Conservation (phyloP, 2,797 vertebrate genomes). For the Urosaurus nigricauda region DNA sequence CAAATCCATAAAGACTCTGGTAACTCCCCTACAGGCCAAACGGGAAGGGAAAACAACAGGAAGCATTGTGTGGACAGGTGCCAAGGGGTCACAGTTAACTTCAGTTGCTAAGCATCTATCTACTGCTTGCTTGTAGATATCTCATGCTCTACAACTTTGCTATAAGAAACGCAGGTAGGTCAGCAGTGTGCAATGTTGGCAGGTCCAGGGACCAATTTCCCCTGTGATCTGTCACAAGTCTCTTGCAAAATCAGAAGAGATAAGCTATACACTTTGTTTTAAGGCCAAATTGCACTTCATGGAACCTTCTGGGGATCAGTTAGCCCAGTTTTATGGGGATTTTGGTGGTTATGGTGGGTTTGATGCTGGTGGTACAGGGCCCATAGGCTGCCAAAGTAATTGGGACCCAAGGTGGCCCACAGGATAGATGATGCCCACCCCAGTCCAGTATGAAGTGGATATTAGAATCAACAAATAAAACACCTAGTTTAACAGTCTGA, state of each 20-base stretch:
- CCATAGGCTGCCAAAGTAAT: no score
- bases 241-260: not conserved
- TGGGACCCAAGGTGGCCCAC: no score
- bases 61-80: not conserved
- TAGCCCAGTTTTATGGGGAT: no score
- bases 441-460: no score
- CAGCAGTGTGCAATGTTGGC: no score
- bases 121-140: not conserved
- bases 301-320: no score
- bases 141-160: not conserved
- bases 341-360: no score
- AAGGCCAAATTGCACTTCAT: not conserved
- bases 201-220: not conserved
- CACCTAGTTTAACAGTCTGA: not conserved
- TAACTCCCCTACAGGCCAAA: no score
- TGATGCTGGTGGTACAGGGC: no score
- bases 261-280: not conserved
- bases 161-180: not conserved
- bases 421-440: no score
- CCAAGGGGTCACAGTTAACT: not conserved
- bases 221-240: not conserved
- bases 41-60: no score
- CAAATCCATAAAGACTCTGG: no score
- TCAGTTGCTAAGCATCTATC: not conserved
- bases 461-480: not conserved